These are phyloP conservation scores for Tenualosa thibaudeaui DNA, from an alignment of 2,797 vertebrate genomes.

Conservation along the genomic window DNA sequence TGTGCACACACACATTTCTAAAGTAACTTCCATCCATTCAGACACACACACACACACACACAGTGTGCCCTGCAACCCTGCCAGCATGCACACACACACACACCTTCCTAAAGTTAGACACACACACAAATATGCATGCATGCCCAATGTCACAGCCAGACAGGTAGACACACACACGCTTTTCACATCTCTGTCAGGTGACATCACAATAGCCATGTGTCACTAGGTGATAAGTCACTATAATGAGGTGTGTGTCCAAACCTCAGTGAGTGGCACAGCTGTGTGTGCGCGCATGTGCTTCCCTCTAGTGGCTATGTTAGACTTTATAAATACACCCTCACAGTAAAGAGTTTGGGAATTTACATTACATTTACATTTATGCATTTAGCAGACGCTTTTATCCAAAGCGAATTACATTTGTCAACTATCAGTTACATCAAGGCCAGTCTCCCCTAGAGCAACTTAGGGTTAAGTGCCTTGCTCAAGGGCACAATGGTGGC, in stretches of 20 bases:
- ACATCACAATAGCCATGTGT: background rate
- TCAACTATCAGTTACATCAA: too few species aligned
- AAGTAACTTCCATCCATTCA: background rate
- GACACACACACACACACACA: background rate
- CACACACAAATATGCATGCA: too few species aligned
- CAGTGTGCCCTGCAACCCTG: background rate
- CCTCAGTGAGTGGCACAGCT: background rate
- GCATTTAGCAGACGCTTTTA: too few species aligned
- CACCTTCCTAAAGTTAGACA: too few species aligned
- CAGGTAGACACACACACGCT: background rate
- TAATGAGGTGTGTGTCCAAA: background rate
- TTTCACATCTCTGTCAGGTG: background rate
- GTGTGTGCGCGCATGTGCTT: slow-evolving; percentile 23
- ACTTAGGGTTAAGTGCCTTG: too few species aligned
- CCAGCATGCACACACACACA: too few species aligned
- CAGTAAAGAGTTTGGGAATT: background rate
- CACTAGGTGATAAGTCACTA: background rate
- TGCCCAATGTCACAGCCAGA: background rate
- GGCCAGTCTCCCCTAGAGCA: too few species aligned
- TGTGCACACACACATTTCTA: background rate
- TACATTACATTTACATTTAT: too few species aligned
- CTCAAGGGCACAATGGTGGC: too few species aligned
- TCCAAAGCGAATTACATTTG: too few species aligned
- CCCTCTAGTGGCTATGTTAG: slow-evolving; percentile 51
- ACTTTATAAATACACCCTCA: background rate